Percentiles rank a stretch among this genome's conserved stretches.
phyloP scores from a whole-genome alignment of 2,888 invertebrate genomes.

The Bombylius major region DNA sequence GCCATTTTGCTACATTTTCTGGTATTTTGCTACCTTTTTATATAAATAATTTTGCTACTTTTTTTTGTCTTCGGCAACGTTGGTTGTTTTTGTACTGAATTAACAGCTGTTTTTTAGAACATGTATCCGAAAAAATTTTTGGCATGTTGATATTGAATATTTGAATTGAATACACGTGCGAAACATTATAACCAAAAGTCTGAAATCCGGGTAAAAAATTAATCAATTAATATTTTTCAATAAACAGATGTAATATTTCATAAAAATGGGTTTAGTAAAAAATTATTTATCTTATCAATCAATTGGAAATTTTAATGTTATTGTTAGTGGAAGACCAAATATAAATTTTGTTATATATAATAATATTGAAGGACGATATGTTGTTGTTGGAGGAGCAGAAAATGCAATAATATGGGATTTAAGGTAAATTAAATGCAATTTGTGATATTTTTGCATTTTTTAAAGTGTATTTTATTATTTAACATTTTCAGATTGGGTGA shows the following conservation, averaged over 20 bases:
- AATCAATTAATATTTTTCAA: too few relatives aligned
- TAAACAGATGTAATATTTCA: background rate
- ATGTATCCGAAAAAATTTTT: too few relatives aligned
- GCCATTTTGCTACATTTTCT: too few relatives aligned
- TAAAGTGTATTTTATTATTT: background rate
- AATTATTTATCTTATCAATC: conserved; percentile 85
- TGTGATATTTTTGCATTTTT: background rate
- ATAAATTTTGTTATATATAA: conserved; percentile 64
- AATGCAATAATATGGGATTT: conserved; percentile 92
- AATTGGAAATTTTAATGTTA: conserved; percentile 75
- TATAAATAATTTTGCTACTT: too few relatives aligned
- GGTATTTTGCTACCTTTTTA: too few relatives aligned
- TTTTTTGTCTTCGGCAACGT: too few relatives aligned
- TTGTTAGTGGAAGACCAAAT: conserved; percentile 70
- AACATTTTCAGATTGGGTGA: conserved; percentile 28
- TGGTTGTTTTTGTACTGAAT: too few relatives aligned
- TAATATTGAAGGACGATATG: conserved; percentile 66
- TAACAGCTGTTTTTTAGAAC: too few relatives aligned
- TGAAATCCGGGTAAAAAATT: too few relatives aligned
- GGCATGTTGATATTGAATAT: too few relatives aligned
- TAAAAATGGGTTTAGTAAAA: conserved; percentile 74
- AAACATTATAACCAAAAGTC: too few relatives aligned
- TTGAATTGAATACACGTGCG: too few relatives aligned
- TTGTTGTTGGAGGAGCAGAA: conserved; percentile 88
- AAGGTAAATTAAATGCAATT: conserved; percentile 40